Conservation (phyloP, 1,140 invertebrate species). For the Drosophila arizonae region DNA sequence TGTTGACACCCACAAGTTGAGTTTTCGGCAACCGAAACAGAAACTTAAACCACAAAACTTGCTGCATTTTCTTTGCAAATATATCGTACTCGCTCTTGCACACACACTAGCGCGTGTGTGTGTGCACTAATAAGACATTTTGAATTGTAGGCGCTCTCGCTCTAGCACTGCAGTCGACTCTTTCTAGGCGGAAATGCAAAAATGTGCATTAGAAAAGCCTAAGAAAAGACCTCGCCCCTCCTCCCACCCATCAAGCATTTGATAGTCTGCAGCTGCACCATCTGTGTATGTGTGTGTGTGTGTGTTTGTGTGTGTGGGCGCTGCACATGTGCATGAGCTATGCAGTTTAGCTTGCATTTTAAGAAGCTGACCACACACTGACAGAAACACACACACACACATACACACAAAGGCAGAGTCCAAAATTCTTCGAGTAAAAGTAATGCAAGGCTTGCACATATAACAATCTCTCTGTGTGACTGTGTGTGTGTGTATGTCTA, state of each 20-base stretch:
- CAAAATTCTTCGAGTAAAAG: slow-evolving; percentile 72
- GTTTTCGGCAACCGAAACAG: slow-evolving; percentile 42
- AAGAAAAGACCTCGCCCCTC: slow-evolving; percentile 52
- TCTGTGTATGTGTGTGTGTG: slow-evolving; percentile 22
- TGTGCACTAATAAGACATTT: slow-evolving; percentile 73
- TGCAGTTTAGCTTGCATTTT: slow-evolving; percentile 60
- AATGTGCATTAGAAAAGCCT: slow-evolving; percentile 80
- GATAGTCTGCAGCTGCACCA: slow-evolving; percentile 57
- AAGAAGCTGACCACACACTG: slow-evolving; percentile 55
- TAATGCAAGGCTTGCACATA: slow-evolving; percentile 39
- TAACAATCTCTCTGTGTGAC: slow-evolving; percentile 26
- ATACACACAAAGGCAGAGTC: slow-evolving; percentile 27
- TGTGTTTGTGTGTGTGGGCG: slow-evolving; percentile 30
- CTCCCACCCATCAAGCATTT: slow-evolving; percentile 33
- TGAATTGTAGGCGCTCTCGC: slow-evolving; percentile 62
- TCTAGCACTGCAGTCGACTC: slow-evolving; percentile 61
- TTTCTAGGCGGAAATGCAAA: slow-evolving; percentile 71
- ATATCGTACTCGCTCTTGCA: slow-evolving; percentile 57
- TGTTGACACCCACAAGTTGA: slow-evolving; percentile 29
- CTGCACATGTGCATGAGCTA: slow-evolving; percentile 43
- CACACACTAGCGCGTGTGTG: slow-evolving; percentile 17
- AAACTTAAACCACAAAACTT: slow-evolving; percentile 45
- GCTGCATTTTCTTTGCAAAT: slow-evolving; percentile 71
- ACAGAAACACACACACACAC: slow-evolving; percentile 31
- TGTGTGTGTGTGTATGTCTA: slow-evolving; percentile 9